Evolutionary conservation across 2,797 vertebrate species (phyloP), one percentile per base, ranked within the genome.

Genomic region (Brotula barbata): DNA sequence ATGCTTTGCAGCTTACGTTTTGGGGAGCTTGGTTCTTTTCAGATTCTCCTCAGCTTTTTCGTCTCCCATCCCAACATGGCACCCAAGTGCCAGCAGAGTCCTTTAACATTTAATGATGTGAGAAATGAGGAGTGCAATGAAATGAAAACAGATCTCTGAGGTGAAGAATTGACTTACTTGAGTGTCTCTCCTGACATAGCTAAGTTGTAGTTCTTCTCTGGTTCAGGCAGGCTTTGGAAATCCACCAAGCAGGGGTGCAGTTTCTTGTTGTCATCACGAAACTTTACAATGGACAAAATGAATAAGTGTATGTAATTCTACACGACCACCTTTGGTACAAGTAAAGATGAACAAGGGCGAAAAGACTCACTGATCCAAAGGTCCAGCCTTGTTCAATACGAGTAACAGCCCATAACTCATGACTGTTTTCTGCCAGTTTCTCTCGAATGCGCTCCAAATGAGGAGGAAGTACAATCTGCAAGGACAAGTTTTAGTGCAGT

Each of bases 351-450:
- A 1, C 16, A 36, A 46, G 2, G n/a, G 1, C 44, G 1, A 56
- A 63, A 64, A 44, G 31, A 78, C 89, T 91, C 74, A 96, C 95
- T 5, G 68, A 61, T 61, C 93, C 95, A 0, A 78, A 97, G 14
- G 94, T 96, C 95, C 95, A 97, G 41, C 95, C 95, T 84, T 96
- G 94, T 64, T 97, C 95, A 7, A 97, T 97, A 44, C 95, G 94
- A 14, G 94, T 97, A 22, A 96, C 87, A 0, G 94, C 94, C 95
- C 95, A 97, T 36, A 97, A 86, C 73, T 97, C 95, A 0, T 97
- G 95, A 63, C 95, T 96, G 56, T 97, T 97, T 85, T 97, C 95
- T 0, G 95, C 95, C 50, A 97, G 87, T 70, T 95, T 97, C 87
- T 96, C 95, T 31, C 95, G 89, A 73, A 97, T 94, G 16, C 95